Percentiles rank a stretch among this genome's conserved stretches.
These are phyloP conservation scores for Meles meles DNA, from an alignment of 2,113 vertebrate genomes.

Conservation along the genomic window DNA sequence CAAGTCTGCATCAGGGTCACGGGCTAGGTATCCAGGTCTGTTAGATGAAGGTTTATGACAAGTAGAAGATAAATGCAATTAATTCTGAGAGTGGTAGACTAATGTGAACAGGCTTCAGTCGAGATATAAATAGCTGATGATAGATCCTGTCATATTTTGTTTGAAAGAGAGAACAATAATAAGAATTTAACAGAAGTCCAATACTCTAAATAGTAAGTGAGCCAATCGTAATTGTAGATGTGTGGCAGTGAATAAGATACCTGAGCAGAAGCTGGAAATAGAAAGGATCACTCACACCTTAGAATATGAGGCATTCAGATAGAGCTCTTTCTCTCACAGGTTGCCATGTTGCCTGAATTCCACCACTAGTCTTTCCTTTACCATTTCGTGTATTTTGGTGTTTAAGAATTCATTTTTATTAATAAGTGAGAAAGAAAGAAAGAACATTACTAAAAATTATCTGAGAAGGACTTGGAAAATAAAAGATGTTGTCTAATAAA, in stretches of 20 bases:
- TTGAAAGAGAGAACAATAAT: background rate
- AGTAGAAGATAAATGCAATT: conserved; percentile 11
- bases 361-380: background rate
- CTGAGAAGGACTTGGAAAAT: conserved; percentile 2
- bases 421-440: background rate
- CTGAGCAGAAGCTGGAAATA: background rate
- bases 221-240: background rate
- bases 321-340: background rate
- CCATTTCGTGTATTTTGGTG: background rate
- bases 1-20: background rate
- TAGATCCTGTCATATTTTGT: background rate
- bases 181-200: background rate
- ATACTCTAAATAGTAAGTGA: background rate
- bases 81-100: background rate
- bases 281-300: background rate
- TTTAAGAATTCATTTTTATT: background rate
- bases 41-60: background rate
- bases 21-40: background rate
- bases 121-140: background rate
- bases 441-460: background rate
- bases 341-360: background rate
- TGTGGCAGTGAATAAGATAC: background rate
- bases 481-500: background rate
- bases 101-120: background rate
- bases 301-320: background rate